Evolutionary conservation across 2,888 invertebrate species (phyloP).

Genomic region (Pachliopta kotzebuea): DNA sequence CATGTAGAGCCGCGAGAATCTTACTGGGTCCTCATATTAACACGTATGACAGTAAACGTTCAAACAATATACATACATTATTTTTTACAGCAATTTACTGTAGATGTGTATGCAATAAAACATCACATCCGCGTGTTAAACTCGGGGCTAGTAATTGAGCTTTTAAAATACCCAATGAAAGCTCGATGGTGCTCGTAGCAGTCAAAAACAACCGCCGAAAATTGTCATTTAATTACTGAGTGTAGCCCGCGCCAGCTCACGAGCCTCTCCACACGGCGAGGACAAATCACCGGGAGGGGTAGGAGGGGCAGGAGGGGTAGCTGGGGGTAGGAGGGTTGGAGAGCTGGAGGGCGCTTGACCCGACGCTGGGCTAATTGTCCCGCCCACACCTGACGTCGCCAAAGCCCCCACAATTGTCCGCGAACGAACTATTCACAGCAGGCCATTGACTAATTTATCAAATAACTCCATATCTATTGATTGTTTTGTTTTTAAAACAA

Average conservation of each 20-base stretch:
- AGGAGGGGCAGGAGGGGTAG: too few relatives aligned
- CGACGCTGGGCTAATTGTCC: too few relatives aligned
- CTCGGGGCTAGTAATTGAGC: not conserved
- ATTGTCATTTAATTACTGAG: constrained; percentile 42
- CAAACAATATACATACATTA: too few relatives aligned
- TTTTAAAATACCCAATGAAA: not conserved
- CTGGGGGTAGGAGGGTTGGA: constrained; percentile 25
- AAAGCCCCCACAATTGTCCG: not conserved
- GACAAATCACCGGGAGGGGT: constrained; percentile 49
- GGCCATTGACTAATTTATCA: constrained; percentile 9
- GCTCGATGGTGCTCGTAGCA: not conserved
- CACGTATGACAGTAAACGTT: too few relatives aligned
- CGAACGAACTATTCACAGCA: constrained; percentile 3
- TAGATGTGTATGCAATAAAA: too few relatives aligned
- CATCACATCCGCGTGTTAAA: too few relatives aligned
- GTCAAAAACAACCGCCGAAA: constrained; percentile 11
- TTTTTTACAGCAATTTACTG: too few relatives aligned
- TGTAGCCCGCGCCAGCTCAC: constrained; percentile 33
- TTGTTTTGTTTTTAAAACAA: not conserved
- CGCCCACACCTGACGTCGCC: constrained; percentile 4
- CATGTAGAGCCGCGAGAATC: too few relatives aligned
- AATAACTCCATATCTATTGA: not conserved
- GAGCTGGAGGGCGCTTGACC: constrained; percentile 8
- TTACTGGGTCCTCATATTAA: too few relatives aligned
- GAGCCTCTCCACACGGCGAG: constrained; percentile 32